Conservation (phyloP, 2,888 invertebrate genomes). For the Pteria penguin region DNA sequence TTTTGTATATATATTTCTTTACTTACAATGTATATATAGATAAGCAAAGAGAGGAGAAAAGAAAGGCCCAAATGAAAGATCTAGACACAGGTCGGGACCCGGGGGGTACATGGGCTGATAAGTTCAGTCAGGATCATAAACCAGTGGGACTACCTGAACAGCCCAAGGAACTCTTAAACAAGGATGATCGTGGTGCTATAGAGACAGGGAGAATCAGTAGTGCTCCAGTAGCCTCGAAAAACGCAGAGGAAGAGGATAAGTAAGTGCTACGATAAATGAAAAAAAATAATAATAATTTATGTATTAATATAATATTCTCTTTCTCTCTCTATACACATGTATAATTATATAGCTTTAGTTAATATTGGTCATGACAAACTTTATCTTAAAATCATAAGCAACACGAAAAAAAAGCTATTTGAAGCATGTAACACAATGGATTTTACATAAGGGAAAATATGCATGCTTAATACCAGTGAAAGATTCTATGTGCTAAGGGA, state of each 20-base stretch:
- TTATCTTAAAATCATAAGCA: no score
- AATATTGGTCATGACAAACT: no score
- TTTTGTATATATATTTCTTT: no score
- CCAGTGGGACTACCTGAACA: slow-evolving; percentile 55
- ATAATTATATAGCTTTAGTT: no score
- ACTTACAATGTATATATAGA: slow-evolving; percentile 47
- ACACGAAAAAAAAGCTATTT: no score
- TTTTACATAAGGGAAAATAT: no score
- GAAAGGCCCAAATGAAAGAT: slow-evolving; percentile 62
- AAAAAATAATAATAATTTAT: neutral
- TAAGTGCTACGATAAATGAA: slow-evolving; percentile 22
- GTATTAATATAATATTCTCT: no score
- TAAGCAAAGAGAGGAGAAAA: slow-evolving; percentile 79
- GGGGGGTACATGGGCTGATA: slow-evolving; percentile 69
- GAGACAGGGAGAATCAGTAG: slow-evolving; percentile 49
- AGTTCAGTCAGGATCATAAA: slow-evolving; percentile 51
- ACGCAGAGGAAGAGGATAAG: slow-evolving; percentile 6
- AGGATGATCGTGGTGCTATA: slow-evolving; percentile 28
- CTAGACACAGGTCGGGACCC: slow-evolving; percentile 45
- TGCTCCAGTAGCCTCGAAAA: slow-evolving; percentile 39
- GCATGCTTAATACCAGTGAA: no score
- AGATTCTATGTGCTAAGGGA: no score
- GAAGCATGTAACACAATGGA: no score
- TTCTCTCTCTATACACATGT: no score
- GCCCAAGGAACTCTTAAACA: slow-evolving; percentile 30